Base-by-base conservation (phyloP, 2,113 vertebrate genomes). In the Ceuthmochares aereus region DNA sequence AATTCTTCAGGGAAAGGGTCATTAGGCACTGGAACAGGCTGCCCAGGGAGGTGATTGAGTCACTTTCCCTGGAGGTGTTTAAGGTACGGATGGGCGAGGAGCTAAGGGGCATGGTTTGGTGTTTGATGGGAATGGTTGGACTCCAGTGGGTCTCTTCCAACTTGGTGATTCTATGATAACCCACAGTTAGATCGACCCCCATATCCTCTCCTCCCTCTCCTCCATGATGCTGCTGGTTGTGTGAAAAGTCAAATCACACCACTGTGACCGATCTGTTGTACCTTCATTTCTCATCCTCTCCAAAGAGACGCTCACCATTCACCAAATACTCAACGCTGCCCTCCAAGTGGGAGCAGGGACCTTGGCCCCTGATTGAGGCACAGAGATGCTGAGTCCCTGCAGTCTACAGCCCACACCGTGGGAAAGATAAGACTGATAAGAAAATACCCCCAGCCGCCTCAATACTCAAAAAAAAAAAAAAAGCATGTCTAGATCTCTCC, bases 391-490 rank as follows among this genome's bases (percentile, higher is more conserved):
- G 72, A 84, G 63, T 16, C 23, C 22, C 25, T 2, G 22, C 55
- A 58, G 20, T 27, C n/a, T 32, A 40, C 40, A 90, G 21, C 45
- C 23, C 3, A 1, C 1, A 0, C 67, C 12, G 0, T 6, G 27
- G 78, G 66, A 87, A 88, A 52, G 77, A 18, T 7, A 13, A 42
- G 14, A 26, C 32, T 27, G 2, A 8, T 18, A 60, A 45, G 34
- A 66, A 70, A 74, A 84, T 37, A 3, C 2, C 20, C 59, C 49
- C 68, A 72, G 60, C 52, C 55, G 11, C 12, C 34, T 76, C 5
- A 0, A 42, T 59, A 69, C 36, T 21, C 45, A 47, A 19, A 5
- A 17, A 49, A 40, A 10, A 12, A 63, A 80, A 49, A 91, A 91
- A 56, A 30, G 3, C 56, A 14, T 4, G 19, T 19, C 34, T 77